Percentiles rank a stretch among this genome's conserved stretches.
Conservation (phyloP, 2,888 invertebrate species). For the Catocala nupta region DNA sequence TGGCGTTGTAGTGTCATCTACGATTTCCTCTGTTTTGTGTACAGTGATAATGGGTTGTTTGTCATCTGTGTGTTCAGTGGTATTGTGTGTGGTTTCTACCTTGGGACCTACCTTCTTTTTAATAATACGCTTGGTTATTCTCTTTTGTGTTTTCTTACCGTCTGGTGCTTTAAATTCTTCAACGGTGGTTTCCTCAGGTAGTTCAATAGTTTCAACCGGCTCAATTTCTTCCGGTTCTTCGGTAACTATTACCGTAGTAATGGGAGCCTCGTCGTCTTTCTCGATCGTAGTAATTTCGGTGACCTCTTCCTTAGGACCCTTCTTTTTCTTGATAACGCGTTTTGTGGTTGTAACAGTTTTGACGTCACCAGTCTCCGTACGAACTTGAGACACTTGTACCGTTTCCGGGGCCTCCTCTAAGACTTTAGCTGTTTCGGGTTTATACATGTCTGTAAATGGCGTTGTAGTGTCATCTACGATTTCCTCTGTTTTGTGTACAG, state of each 20-base stretch:
- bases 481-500: conserved; percentile 54
- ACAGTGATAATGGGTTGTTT: conserved; percentile 41
- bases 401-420: conserved; percentile 33
- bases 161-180: conserved; percentile 57
- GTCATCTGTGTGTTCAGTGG: conserved; percentile 60
- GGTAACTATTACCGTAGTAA: conserved; percentile 32
- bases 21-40: conserved; percentile 19
- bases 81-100: conserved; percentile 53
- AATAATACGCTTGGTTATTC: conserved; percentile 53
- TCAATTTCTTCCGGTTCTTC: conserved; percentile 5
- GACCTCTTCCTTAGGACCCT: conserved; percentile 45
- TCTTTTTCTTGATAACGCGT: conserved; percentile 59
- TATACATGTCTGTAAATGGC: conserved; percentile 29
- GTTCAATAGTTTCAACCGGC: conserved; percentile 62
- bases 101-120: conserved; percentile 49
- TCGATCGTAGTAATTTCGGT: conserved; percentile 52
- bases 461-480: conserved; percentile 57
- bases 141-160: conserved; percentile 58
- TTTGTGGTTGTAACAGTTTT: conserved; percentile 53
- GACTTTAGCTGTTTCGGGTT: conserved; percentile 51
- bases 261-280: conserved; percentile 46
- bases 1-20: conserved; percentile 17
- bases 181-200: conserved; percentile 59
- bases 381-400: conserved; percentile 30
- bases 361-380: conserved; percentile 40